Evolutionary conservation across 1,140 invertebrate genomes (phyloP).

Genomic region (Drosophila ficusphila): DNA sequence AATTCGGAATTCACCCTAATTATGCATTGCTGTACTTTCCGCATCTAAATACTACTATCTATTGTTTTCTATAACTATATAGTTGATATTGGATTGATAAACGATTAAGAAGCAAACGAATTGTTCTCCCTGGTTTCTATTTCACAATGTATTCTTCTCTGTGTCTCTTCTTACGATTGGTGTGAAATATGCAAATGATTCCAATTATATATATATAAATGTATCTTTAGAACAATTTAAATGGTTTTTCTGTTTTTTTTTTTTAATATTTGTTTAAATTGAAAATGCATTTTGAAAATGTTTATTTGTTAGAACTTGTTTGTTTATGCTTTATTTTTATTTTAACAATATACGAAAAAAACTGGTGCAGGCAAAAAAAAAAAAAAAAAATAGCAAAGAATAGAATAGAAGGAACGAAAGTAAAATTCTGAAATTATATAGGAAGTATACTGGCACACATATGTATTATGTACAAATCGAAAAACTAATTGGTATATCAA

Average conservation of each 20-base stretch:
- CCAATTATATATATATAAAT: constrained; percentile 34
- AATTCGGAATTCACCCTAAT: constrained; percentile 27
- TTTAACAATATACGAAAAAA: constrained; percentile 37
- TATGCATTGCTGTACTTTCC: constrained; percentile 25
- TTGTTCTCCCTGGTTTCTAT: constrained; percentile 15
- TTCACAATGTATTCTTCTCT: constrained; percentile 33
- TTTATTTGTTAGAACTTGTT: constrained; percentile 45
- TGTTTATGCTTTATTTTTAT: constrained; percentile 45
- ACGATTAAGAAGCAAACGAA: constrained; percentile 1
- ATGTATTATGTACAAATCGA: constrained; percentile 45
- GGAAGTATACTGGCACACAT: constrained; percentile 26
- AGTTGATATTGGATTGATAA: constrained; percentile 7
- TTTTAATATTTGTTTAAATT: constrained; percentile 10
- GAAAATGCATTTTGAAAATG: constrained; percentile 44
- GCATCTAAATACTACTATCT: constrained; percentile 4
- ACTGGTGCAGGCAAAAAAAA: constrained; percentile 74
- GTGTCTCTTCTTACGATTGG: constrained; percentile 38
- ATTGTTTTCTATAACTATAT: background rate
- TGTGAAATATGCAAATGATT: constrained; percentile 42
- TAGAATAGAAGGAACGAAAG: constrained; percentile 21
- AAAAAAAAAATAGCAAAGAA: constrained; percentile 8
- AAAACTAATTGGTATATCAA: constrained; percentile 29
- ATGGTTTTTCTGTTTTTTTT: constrained; percentile 24
- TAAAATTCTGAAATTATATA: constrained; percentile 22
- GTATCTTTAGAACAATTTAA: constrained; percentile 32